Evolutionary conservation across 2,888 invertebrate genomes (phyloP).

Genomic region (Poecilus cupreus): DNA sequence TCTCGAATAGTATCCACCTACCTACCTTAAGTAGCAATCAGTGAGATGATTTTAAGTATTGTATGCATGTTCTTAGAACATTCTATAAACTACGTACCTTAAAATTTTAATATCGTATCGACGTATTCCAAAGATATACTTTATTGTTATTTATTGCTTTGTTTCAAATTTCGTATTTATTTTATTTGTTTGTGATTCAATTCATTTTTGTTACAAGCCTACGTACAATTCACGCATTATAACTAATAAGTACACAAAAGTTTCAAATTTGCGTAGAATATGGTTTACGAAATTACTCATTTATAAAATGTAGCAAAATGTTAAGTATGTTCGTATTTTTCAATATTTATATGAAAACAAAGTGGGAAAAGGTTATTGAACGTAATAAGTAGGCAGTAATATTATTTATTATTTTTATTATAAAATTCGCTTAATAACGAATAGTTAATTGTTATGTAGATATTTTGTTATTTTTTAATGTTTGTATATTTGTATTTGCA

Average conservation of each 20-base stretch:
- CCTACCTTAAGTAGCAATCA: background rate
- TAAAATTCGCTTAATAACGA: constrained; percentile 15
- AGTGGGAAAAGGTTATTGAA: background rate
- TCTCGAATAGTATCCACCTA: constrained; percentile 75
- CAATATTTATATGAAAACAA: too few species aligned
- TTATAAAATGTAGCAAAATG: background rate
- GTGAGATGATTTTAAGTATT: background rate
- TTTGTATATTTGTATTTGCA: constrained; percentile 37
- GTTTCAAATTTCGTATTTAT: constrained; percentile 10
- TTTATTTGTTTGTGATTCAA: background rate
- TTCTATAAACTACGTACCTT: constrained; percentile 22
- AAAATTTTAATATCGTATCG: background rate
- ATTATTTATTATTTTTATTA: background rate
- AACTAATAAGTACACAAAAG: background rate
- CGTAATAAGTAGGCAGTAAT: background rate
- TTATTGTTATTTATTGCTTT: constrained; percentile 49
- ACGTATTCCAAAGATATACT: constrained; percentile 49
- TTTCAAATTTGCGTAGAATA: background rate
- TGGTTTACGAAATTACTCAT: background rate
- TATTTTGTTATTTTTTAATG: constrained; percentile 37
- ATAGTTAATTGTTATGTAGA: background rate
- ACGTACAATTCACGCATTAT: background rate
- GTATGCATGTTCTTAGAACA: constrained; percentile 31
- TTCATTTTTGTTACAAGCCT: background rate
- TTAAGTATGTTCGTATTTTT: background rate